These are phyloP conservation scores for Corvus cornix DNA, from an alignment of 2,113 vertebrate species.

Conservation along the genomic window DNA sequence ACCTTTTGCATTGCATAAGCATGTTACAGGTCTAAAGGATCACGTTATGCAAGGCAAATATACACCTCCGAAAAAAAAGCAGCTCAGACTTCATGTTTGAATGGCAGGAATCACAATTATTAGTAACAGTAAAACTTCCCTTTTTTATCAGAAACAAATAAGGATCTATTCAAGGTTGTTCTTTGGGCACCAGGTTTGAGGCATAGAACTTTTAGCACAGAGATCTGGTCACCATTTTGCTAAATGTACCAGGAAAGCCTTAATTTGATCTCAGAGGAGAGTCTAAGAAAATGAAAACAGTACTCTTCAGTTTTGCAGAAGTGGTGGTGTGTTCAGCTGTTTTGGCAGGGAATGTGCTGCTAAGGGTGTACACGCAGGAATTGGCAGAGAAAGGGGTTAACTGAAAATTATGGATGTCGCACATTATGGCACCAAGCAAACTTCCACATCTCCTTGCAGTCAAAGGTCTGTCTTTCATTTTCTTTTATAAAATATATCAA, in stretches of 20 bases:
- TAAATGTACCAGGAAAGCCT: neutral
- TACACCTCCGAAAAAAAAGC: neutral
- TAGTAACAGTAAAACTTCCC: neutral
- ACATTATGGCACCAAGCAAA: neutral
- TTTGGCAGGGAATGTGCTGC: neutral
- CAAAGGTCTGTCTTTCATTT: conserved; percentile 51
- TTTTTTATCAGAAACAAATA: neutral
- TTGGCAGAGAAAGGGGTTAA: neutral
- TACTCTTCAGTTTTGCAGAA: neutral
- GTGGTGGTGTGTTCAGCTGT: neutral
- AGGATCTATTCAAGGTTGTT: neutral
- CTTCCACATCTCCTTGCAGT: neutral
- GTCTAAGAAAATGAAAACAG: neutral
- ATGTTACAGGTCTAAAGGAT: neutral
- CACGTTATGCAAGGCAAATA: neutral
- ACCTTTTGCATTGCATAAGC: neutral
- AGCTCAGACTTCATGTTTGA: neutral
- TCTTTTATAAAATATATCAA: conserved; percentile 21
- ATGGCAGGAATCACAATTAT: neutral
- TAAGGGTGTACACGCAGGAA: neutral
- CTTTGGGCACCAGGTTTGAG: neutral
- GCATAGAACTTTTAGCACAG: neutral
- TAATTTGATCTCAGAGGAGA: neutral
- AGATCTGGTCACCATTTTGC: neutral
- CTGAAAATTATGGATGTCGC: neutral